Evolutionary conservation across 2,888 invertebrate species (phyloP).

Genomic region (Ophion obscuratus): DNA sequence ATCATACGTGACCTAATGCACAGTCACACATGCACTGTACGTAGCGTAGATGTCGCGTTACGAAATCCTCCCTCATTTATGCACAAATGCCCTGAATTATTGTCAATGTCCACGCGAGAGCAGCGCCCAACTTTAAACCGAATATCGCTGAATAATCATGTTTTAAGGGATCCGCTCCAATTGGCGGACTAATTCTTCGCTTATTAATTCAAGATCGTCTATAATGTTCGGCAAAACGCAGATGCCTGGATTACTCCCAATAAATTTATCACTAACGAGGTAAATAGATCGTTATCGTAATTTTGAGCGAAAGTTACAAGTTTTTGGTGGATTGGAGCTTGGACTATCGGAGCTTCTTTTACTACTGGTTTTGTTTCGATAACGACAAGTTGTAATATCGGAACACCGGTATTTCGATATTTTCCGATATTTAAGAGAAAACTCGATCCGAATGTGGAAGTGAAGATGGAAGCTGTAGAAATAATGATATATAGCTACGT

Average conservation of each 20-base stretch:
- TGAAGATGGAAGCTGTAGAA: no score
- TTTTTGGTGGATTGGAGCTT: no score
- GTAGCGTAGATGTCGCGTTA: constrained; percentile 18
- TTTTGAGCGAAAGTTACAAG: no score
- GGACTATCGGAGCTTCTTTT: no score
- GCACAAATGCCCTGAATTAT: constrained; percentile 55
- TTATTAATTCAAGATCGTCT: constrained; percentile 25
- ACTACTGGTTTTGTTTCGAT: no score
- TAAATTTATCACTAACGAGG: no score
- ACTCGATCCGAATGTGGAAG: no score
- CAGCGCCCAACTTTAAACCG: constrained; percentile 40
- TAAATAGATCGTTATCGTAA: no score
- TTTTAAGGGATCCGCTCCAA: constrained; percentile 22
- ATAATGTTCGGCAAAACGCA: not conserved
- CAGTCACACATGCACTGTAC: constrained; percentile 34
- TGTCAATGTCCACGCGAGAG: constrained; percentile 24
- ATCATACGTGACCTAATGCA: constrained; percentile 63
- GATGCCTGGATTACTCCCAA: not conserved
- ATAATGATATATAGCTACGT: no score
- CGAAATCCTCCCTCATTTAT: constrained; percentile 52
- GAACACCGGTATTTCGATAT: no score
- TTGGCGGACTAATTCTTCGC: not conserved
- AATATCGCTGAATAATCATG: constrained; percentile 34
- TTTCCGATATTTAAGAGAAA: no score
- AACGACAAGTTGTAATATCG: no score